phyloP scores from a whole-genome alignment of 2,888 invertebrate genomes.

The Bombylius major region DNA sequence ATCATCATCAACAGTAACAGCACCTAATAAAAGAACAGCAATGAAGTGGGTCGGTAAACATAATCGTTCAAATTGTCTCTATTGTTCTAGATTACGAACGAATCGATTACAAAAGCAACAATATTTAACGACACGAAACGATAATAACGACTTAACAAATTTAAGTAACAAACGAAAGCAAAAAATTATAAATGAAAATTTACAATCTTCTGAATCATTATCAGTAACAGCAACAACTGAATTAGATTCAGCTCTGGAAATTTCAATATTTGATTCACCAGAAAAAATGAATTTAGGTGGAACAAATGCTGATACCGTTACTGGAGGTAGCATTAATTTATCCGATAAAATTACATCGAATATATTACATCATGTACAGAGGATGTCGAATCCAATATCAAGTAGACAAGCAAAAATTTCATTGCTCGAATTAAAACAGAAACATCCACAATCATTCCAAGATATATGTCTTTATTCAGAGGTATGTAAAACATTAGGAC shows the following conservation, averaged over 20 bases:
- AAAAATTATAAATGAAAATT: conserved; percentile 6
- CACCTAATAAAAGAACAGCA: conserved; percentile 25
- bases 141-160: conserved; percentile 20
- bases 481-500: conserved; percentile 64
- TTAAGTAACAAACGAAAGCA: conserved; percentile 2
- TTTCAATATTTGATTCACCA: conserved; percentile 32
- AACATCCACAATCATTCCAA: conserved; percentile 59
- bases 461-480: conserved; percentile 90
- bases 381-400: conserved; percentile 66
- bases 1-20: conserved; percentile 20
- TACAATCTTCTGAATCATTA: conserved; percentile 23
- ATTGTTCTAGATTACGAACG: conserved; percentile 29
- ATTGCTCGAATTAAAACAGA: conserved; percentile 61
- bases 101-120: conserved; percentile 21
- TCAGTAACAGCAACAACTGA: conserved; percentile 8
- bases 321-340: conserved; percentile 13
- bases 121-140: conserved; percentile 11
- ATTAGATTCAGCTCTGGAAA: conserved; percentile 15
- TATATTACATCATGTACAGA: conserved; percentile 57
- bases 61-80: conserved; percentile 29
- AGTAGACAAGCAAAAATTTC: conserved; percentile 71
- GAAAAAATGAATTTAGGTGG: conserved; percentile 25
- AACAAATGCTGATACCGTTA: not conserved
- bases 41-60: conserved; percentile 31
- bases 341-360: conserved; percentile 31